These are phyloP conservation scores for Danio jaintianensis DNA, from an alignment of 2,797 vertebrate species.

Conservation along the genomic window DNA sequence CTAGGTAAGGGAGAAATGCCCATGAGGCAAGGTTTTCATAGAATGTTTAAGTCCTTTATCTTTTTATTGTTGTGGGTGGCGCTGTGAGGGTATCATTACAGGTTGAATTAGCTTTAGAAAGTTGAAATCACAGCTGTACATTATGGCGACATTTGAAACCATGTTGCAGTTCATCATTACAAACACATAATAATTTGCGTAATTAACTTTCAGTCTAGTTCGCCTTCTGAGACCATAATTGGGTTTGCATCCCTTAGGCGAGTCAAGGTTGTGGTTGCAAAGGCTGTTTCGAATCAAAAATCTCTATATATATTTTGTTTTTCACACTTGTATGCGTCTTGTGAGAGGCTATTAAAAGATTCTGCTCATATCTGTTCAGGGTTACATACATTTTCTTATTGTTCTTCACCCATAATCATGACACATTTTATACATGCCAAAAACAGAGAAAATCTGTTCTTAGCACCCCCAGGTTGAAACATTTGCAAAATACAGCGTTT, in stretches of 20 bases:
- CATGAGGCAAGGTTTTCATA: constrained; percentile 30
- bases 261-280: constrained; percentile 4
- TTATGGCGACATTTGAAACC: background rate
- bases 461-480: constrained; percentile 6
- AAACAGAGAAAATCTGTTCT: constrained; percentile 32
- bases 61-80: constrained; percentile 36
- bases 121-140: background rate
- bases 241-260: constrained; percentile 17
- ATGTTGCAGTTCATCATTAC: background rate
- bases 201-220: background rate
- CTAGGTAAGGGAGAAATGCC: constrained; percentile 44
- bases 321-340: background rate
- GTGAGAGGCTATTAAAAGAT: background rate
- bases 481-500: constrained; percentile 31
- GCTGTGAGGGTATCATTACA: constrained; percentile 30
- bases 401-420: background rate
- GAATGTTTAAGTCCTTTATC: constrained; percentile 42
- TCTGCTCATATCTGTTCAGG: background rate
- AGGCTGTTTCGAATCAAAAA: background rate
- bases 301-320: background rate
- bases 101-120: background rate
- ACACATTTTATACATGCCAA: background rate
- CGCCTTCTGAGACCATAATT: constrained; percentile 19
- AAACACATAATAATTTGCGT: background rate
- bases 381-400: background rate